A percentile compares a stretch with the other conserved stretches of the same genome.
These are phyloP conservation scores for Halocynthia roretzi DNA, from an alignment of 23 tunicate genomes.

Conservation along the genomic window DNA sequence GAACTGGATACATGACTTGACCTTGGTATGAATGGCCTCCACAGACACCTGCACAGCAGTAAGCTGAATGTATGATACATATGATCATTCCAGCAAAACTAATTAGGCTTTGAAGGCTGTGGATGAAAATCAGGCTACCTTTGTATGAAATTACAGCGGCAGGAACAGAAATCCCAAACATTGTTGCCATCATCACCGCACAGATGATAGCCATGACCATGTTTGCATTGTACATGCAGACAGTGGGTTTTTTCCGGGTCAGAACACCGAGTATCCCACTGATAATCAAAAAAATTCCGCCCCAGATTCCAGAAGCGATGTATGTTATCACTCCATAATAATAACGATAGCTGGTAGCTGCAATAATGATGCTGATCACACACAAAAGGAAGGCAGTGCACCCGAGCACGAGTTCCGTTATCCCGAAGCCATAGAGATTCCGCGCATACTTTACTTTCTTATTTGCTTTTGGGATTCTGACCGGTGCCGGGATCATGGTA, in stretches of 20 bases:
- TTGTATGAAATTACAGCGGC: not conserved
- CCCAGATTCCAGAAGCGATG: not conserved
- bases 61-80: not conserved
- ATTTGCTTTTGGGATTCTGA: too few relatives aligned
- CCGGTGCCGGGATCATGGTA: too few relatives aligned
- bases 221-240: conserved; percentile 5
- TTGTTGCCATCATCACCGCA: not conserved
- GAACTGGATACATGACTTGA: not conserved
- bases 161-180: not conserved
- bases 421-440: not conserved
- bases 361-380: not conserved
- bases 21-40: not conserved
- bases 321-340: not conserved
- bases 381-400: not conserved
- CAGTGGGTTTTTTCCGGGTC: not conserved
- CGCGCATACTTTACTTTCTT: too few relatives aligned
- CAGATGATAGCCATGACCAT: not conserved
- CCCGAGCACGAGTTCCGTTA: not conserved
- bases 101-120: not conserved
- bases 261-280: not conserved
- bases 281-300: not conserved
- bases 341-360: too few relatives aligned
- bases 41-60: not conserved
- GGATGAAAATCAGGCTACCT: not conserved
- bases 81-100: conserved; percentile 1